phyloP scores from a whole-genome alignment of 2,888 invertebrate species.

The Pomacea canaliculata region DNA sequence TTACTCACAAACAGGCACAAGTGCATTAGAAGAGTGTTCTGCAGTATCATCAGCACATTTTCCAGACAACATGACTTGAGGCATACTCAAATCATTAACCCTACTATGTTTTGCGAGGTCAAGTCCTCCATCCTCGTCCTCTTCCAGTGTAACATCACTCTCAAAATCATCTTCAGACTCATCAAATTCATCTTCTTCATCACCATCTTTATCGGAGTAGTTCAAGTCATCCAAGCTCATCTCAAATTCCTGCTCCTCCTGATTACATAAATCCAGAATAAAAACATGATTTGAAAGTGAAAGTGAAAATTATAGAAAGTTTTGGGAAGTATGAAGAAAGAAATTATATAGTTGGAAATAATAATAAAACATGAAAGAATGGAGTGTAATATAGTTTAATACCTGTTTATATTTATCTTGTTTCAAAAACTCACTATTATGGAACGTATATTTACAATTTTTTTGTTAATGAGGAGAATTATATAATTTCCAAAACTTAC shows the following conservation, averaged over 20 bases:
- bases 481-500: no score
- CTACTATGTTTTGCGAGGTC: not conserved
- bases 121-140: constrained; percentile 5
- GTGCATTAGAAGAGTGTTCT: not conserved
- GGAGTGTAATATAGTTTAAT: no score
- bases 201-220: constrained; percentile 10
- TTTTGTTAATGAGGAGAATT: no score
- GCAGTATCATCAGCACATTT: not conserved
- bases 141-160: constrained; percentile 25
- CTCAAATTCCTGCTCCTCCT: not conserved
- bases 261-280: no score
- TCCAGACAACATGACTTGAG: not conserved
- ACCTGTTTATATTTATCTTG: no score
- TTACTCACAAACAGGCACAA: constrained; percentile 16
- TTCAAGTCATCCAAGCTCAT: not conserved
- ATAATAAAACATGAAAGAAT: no score
- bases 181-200: constrained; percentile 14
- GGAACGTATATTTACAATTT: no score
- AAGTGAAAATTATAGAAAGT: no score
- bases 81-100: not conserved
- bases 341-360: no score
- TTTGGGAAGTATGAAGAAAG: no score
- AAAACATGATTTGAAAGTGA: no score
- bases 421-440: no score
- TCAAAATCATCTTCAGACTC: constrained; percentile 21